Base-by-base conservation (phyloP, 2,113 vertebrate species). In the Epinephelus moara region DNA sequence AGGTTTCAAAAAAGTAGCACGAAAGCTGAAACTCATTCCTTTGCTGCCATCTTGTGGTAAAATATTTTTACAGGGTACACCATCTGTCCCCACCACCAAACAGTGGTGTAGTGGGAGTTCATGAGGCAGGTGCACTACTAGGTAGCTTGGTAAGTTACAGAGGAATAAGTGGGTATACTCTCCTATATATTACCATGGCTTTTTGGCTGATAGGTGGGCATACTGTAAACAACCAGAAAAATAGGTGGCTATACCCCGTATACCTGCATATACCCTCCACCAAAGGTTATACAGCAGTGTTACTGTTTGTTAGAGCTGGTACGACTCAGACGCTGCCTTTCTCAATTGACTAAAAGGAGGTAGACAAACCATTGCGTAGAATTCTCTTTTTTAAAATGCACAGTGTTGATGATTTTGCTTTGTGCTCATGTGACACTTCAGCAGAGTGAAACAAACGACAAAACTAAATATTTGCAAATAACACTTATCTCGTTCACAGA, bases 1-100 rank as follows among this genome's bases (percentile, higher is more conserved):
- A 21, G 15, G 15, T 55, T 56, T 67, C n/a, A 4, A 47, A 21
- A 40, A 40, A 25, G 15, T 0, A 62, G 47, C 59, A 37, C 19
- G 14, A 11, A 45, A 15, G n/a, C 37, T 42, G 7, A 70, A 7
- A 57, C 25, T 6, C 1, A 55, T 47, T 72, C 0, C 13, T 84
- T 68, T 80, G 70, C 87, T 8, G 81, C 81, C 84, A 89, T 68
- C 89, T 81, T 70, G 81, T 89, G 85, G 81, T 47, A 71, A 0
- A 33, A 62, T 4, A 21, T 23, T 66, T 1, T 21, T 17, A 0
- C 23, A 15, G 50, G 12, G 12, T 67, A 8, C 40, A 70, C 2
- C 11, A 1, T 64, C 23, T 21, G 3, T 64, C 49, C 15, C 1
- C 8, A 15, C 21, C 18, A 33, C 18, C 18, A 37, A 37, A 37